phyloP scores from a whole-genome alignment of 2,113 vertebrate species.

The Antechinus stuartii region DNA sequence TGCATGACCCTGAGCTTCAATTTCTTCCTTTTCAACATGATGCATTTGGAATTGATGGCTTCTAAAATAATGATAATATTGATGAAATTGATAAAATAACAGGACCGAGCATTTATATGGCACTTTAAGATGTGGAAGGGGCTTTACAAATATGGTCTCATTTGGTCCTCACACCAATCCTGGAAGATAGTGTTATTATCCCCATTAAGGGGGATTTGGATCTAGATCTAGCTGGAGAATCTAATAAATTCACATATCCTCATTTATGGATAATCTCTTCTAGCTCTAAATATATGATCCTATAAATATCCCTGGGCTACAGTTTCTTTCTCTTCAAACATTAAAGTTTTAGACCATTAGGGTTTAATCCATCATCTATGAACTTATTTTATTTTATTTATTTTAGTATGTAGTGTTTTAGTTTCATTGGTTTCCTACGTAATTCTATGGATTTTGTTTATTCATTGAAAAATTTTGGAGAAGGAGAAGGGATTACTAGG shows the following conservation, averaged over 20 bases:
- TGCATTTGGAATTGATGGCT: background rate
- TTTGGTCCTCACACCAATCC: background rate
- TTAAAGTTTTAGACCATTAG: background rate
- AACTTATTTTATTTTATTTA: background rate
- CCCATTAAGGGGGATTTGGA: background rate
- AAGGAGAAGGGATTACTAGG: background rate
- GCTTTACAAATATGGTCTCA: background rate
- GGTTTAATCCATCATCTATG: background rate
- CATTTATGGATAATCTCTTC: background rate
- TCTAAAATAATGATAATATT: background rate
- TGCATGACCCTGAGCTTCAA: background rate
- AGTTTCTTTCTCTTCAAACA: background rate
- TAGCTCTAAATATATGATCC: background rate
- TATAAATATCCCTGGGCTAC: background rate
- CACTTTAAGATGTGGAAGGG: background rate
- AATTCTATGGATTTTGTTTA: background rate
- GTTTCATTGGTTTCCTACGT: background rate
- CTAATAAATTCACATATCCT: background rate
- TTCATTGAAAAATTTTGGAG: background rate
- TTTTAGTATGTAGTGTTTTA: background rate
- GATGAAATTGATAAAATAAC: background rate
- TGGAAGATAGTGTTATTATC: background rate
- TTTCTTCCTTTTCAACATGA: background rate
- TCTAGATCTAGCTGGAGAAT: background rate
- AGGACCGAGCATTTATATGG: background rate